Evolutionary conservation across 2,888 invertebrate species (phyloP).

Genomic region (Cancer borealis): DNA sequence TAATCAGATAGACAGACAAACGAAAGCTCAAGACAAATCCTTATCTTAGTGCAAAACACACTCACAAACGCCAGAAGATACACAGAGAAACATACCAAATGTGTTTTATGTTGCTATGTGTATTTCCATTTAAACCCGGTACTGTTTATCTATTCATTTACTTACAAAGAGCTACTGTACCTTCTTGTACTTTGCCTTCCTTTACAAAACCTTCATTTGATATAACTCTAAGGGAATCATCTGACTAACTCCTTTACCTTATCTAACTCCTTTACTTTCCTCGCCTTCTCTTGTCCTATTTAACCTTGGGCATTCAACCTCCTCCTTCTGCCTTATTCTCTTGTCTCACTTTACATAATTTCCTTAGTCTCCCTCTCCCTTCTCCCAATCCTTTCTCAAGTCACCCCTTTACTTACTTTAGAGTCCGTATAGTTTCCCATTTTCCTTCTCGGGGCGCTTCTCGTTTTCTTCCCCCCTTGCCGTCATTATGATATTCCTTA

Average conservation of each 20-base stretch:
- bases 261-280: not conserved
- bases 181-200: not conserved
- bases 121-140: not conserved
- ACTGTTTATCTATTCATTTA: not conserved
- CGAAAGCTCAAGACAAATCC: no score
- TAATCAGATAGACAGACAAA: no score
- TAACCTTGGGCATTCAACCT: not conserved
- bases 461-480: not conserved
- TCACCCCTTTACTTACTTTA: not conserved
- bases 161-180: not conserved
- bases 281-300: not conserved
- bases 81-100: no score
- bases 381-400: not conserved
- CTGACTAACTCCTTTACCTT: not conserved
- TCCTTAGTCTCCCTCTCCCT: conserved; percentile 10
- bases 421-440: not conserved
- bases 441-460: not conserved
- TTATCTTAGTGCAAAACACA: no score
- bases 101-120: not conserved
- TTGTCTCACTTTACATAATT: not conserved
- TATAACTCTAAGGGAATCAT: not conserved
- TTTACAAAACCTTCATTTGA: not conserved
- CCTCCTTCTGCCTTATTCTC: not conserved
- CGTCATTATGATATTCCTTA: not conserved
- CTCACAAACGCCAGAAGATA: no score